A percentile compares a stretch with the other conserved stretches of the same genome.
phyloP scores from a whole-genome alignment of 92 coral and sea anemone genomes.

The Desmophyllum pertusum region DNA sequence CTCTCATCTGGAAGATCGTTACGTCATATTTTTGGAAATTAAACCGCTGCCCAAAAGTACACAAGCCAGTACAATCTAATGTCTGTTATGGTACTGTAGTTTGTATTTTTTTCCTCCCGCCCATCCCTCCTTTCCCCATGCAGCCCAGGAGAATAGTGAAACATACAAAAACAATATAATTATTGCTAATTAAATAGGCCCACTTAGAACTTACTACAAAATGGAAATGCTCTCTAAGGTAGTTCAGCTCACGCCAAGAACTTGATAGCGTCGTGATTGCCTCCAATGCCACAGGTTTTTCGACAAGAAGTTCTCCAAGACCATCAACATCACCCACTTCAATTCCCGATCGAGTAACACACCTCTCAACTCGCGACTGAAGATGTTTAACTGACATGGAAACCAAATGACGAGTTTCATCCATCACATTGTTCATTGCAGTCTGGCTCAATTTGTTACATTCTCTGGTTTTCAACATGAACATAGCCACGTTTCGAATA shows the following conservation, averaged over 20 bases:
- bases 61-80: no score
- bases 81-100: no score
- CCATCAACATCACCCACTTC: conserved; percentile 39
- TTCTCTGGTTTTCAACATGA: conserved; percentile 48
- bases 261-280: conserved; percentile 2
- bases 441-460: conserved; percentile 47
- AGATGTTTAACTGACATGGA: conserved; percentile 31
- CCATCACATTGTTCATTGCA: conserved; percentile 45
- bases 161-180: no score
- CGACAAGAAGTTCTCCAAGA: conserved; percentile 30
- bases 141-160: no score
- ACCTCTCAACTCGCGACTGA: conserved; percentile 21
- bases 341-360: conserved; percentile 33
- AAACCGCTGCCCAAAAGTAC: no score
- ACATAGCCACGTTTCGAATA: conserved; percentile 42
- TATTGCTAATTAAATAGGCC: no score
- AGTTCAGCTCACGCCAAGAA: conserved; percentile 5
- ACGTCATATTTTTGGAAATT: no score
- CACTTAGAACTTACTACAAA: conserved; percentile 24
- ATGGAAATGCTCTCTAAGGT: neutral
- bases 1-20: neutral
- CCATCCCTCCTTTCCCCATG: no score
- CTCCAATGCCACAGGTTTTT: conserved; percentile 3
- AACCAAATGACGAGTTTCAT: conserved; percentile 40
- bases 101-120: no score